Evolutionary conservation across 2,888 invertebrate genomes (phyloP), one percentile per base, ranked within the genome.

Genomic region (Geophilus truncorum): DNA sequence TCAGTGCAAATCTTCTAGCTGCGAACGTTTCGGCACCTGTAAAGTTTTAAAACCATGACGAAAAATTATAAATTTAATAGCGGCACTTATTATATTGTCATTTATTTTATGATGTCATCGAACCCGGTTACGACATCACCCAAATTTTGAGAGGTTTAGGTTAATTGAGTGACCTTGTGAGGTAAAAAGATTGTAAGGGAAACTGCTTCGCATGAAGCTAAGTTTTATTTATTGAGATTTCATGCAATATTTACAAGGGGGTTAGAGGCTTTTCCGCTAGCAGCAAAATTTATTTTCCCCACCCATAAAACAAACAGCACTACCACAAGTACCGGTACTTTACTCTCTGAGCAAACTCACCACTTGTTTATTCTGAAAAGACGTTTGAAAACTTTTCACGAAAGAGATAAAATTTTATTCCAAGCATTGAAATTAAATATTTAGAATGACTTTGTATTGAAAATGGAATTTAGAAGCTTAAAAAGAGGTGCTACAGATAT

Each of bases 251-350:
- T 70, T 70, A 70, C 70, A 18, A n/a, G 51, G 4, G n/a, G 51
- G 51, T 51, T 51, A 51, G 18, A 51, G 51, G 51, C n/a, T 51
- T 18, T 21, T 18, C 15, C n/a, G 9, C 32, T 4, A 32, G 5
- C 9, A 32, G 32, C 32, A 32, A 45, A 45, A 45, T 15, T 45
- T 45, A 45, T 18, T 51, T 51, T n/a, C 28, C n/a, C 70, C 70
- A 70, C 70, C 70, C 70, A 70, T 28, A 70, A 70, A 70, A 70
- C 70, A 70, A 70, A 70, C 28, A 70, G 23, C 28, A 70, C 12
- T 23, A 70, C 10, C 12, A 23, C 70, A 4, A 70, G n/a, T n/a
- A n/a, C n/a, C n/a, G 4, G 28, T 70, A 12, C 18, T 7, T 21
- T 51, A 51, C 7, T 21, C 51, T n/a, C 51, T 51, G 7, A 15